These are phyloP conservation scores for Clarias fuscus DNA, from an alignment of 2,797 vertebrate genomes.

Conservation along the genomic window DNA sequence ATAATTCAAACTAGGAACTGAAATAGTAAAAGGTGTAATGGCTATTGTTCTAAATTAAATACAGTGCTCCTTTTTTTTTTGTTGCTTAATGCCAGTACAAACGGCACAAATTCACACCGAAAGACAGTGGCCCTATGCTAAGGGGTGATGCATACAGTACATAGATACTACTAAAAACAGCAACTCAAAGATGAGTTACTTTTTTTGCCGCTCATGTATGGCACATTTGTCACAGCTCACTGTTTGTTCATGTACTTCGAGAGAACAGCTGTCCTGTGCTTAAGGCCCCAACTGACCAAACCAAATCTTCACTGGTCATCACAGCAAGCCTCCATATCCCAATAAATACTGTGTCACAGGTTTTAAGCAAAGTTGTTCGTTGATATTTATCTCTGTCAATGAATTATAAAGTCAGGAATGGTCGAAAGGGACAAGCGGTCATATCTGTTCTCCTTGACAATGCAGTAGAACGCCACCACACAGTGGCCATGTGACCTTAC, in stretches of 20 bases:
- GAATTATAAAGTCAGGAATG: conserved; percentile 32
- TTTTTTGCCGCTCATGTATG: conserved; percentile 53
- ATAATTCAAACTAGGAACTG: conserved; percentile 55
- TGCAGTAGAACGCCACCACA: neutral
- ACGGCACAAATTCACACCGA: conserved; percentile 34
- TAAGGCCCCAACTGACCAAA: conserved; percentile 48
- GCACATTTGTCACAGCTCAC: conserved; percentile 60
- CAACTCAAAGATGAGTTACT: conserved; percentile 3
- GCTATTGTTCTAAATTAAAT: conserved; percentile 56
- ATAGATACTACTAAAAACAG: conserved; percentile 50
- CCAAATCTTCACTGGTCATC: conserved; percentile 24
- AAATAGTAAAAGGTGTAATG: conserved; percentile 46
- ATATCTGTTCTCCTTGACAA: neutral
- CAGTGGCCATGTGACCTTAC: neutral
- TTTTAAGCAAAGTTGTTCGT: neutral
- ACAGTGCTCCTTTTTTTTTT: conserved; percentile 49
- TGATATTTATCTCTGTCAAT: neutral
- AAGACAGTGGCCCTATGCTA: conserved; percentile 33
- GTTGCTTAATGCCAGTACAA: conserved; percentile 47
- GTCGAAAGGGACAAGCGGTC: neutral
- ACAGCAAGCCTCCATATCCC: conserved; percentile 46
- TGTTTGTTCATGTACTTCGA: conserved; percentile 52
- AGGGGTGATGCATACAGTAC: conserved; percentile 56
- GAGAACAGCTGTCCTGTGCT: conserved; percentile 46
- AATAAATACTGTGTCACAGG: conserved; percentile 38